phyloP scores from a whole-genome alignment of 1,140 invertebrate genomes.

The Drosophila rufa region DNA sequence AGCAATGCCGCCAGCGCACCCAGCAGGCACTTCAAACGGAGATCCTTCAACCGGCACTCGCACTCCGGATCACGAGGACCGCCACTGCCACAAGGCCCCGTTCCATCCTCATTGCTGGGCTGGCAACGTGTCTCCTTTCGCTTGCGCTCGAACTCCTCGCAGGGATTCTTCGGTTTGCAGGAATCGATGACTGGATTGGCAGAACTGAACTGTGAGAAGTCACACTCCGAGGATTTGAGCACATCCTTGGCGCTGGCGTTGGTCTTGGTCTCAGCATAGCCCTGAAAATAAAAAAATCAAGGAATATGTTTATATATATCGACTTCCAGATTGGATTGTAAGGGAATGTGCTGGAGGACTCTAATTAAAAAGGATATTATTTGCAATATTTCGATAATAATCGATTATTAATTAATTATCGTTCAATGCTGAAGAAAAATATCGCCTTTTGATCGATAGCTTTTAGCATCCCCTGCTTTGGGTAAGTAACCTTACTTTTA shows the following conservation, averaged over 20 bases:
- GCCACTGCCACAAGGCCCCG: background rate
- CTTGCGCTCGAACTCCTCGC: slow-evolving; percentile 56
- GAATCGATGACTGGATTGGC: slow-evolving; percentile 13
- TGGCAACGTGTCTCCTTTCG: slow-evolving; percentile 25
- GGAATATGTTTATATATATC: background rate
- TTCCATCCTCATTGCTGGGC: slow-evolving; percentile 5
- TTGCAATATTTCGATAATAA: no score
- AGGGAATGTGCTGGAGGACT: background rate
- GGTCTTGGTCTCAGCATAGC: slow-evolving; percentile 33
- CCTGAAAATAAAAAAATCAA: slow-evolving; percentile 7
- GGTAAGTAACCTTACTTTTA: no score
- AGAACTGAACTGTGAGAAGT: slow-evolving; percentile 1
- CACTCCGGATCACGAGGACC: slow-evolving; percentile 4
- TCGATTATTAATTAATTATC: no score
- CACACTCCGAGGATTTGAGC: slow-evolving; percentile 59
- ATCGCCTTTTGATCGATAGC: background rate
- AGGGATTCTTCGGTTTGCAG: slow-evolving; percentile 46
- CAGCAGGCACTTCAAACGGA: slow-evolving; percentile 54
- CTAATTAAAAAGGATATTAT: no score
- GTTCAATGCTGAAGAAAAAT: background rate
- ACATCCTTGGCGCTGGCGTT: slow-evolving; percentile 55
- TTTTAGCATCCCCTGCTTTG: no score
- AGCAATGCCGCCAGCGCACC: slow-evolving; percentile 65
- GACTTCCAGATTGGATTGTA: background rate
- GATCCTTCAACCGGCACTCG: slow-evolving; percentile 34